Evolutionary conservation across 2,797 vertebrate species (phyloP).

Genomic region (Mycteria americana): DNA sequence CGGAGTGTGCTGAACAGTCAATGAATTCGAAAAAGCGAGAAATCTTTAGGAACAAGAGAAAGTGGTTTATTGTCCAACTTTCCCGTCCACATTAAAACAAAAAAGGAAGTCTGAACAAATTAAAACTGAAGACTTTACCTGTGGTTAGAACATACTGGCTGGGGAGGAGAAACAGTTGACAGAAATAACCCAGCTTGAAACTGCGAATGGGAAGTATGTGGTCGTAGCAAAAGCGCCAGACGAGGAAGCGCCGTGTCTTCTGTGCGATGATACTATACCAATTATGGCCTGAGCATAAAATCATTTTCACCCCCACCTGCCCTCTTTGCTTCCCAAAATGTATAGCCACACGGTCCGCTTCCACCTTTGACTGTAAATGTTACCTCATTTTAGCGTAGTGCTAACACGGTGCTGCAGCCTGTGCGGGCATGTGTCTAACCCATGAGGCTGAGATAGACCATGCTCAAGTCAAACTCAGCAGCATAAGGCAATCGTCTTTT

Average conservation of each 20-base stretch:
- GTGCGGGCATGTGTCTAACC: not conserved
- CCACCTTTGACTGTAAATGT: not conserved
- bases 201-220: not conserved
- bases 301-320: not conserved
- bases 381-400: not conserved
- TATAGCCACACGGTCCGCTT: not conserved
- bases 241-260: accelerated
- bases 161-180: not conserved
- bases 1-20: not conserved
- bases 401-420: not conserved
- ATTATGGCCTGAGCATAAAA: not conserved
- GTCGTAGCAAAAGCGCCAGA: not conserved
- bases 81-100: not conserved
- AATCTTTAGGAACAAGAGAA: not conserved
- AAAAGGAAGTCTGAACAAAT: not conserved
- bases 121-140: not conserved
- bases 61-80: not conserved
- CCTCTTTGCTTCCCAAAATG: not conserved
- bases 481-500: not conserved
- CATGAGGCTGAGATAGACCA: not conserved
- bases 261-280: accelerated
- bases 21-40: not conserved
- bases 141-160: not conserved
- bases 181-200: not conserved
- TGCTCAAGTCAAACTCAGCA: not conserved